Evolutionary conservation across 2,888 invertebrate genomes (phyloP).

Genomic region (Nasonovia ribisnigri): DNA sequence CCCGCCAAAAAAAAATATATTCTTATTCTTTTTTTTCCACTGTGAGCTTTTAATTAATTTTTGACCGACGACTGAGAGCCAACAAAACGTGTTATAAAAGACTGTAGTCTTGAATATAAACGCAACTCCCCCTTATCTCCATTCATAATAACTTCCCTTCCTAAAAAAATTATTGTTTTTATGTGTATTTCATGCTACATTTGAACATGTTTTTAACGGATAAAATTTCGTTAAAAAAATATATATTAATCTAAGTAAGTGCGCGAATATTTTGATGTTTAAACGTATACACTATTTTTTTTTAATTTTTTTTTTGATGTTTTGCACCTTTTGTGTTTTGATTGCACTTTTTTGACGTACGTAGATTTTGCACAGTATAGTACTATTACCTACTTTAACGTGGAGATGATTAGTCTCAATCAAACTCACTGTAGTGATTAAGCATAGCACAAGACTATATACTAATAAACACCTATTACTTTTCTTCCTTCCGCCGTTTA

Average conservation of each 20-base stretch:
- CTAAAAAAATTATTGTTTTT: constrained; percentile 44
- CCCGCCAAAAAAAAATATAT: constrained; percentile 47
- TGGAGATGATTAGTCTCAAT: background rate
- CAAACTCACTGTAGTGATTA: constrained; percentile 44
- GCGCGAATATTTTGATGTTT: constrained; percentile 59
- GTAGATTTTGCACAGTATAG: constrained; percentile 64
- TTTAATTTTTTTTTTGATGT: constrained; percentile 42
- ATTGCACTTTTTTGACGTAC: constrained; percentile 57
- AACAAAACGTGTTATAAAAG: constrained; percentile 60
- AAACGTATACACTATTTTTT: constrained; percentile 50
- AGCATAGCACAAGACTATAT: constrained; percentile 22
- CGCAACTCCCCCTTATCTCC: constrained; percentile 27
- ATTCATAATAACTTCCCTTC: background rate
- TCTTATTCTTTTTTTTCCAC: constrained; percentile 59
- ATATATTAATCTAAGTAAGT: constrained; percentile 58
- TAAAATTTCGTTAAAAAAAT: constrained; percentile 45
- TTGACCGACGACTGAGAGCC: constrained; percentile 55
- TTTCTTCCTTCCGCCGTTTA: constrained; percentile 51
- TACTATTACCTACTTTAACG: background rate
- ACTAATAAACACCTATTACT: background rate
- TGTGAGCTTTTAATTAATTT: constrained; percentile 65
- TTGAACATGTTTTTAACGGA: constrained; percentile 53
- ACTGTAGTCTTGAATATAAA: constrained; percentile 45
- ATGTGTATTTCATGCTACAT: constrained; percentile 60
- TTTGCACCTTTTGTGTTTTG: constrained; percentile 64